phyloP scores from a whole-genome alignment of 2,888 invertebrate species.

The Parnassius mnemosyne region DNA sequence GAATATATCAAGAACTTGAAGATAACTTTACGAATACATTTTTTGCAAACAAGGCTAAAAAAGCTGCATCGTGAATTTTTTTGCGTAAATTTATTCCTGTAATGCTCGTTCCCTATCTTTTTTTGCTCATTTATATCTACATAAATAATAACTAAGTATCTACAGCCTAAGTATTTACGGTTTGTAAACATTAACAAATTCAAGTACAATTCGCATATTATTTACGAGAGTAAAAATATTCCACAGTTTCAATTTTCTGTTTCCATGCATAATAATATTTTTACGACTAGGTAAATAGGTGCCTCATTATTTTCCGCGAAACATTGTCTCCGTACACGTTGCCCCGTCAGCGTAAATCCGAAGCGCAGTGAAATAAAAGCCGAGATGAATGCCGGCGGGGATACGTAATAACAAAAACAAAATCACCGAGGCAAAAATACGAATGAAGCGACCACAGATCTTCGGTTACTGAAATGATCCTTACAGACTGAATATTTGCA shows the following conservation, averaged over 20 bases:
- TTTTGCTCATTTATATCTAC: too few species aligned
- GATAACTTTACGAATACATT: too few species aligned
- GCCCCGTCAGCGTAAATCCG: constrained; percentile 22
- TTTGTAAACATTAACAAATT: constrained; percentile 9
- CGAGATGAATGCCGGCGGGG: constrained; percentile 17
- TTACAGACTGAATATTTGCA: background rate
- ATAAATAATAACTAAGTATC: constrained; percentile 5
- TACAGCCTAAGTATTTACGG: constrained; percentile 6
- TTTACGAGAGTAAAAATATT: constrained; percentile 4
- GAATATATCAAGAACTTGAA: too few species aligned
- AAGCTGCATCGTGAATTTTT: too few species aligned
- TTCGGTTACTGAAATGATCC: constrained; percentile 6
- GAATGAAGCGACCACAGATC: background rate
- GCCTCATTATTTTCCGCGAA: constrained; percentile 21
- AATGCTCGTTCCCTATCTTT: too few species aligned
- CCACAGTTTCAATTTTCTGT: constrained; percentile 8
- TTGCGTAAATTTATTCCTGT: too few species aligned
- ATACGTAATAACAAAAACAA: constrained; percentile 18
- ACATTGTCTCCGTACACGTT: constrained; percentile 17
- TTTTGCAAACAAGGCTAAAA: too few species aligned
- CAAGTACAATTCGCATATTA: constrained; percentile 1
- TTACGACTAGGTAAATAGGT: constrained; percentile 15
- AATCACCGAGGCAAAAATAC: constrained; percentile 1
- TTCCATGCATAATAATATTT: constrained; percentile 4
- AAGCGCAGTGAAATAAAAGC: constrained; percentile 17